phyloP scores from a whole-genome alignment of 1,140 invertebrate species.

The Archegozetes longisetosus region DNA sequence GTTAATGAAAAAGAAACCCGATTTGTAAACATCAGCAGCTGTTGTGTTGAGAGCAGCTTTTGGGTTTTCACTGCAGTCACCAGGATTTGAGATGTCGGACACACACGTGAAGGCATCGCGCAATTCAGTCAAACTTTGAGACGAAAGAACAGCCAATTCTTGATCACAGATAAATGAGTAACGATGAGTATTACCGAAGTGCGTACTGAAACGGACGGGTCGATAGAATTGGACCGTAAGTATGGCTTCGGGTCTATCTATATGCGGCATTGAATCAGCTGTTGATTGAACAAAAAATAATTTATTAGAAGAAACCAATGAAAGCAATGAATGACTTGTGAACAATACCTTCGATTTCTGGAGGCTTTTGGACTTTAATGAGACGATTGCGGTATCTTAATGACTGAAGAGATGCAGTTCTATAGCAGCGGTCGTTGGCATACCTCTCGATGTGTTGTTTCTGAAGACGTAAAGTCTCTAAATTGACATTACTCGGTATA shows the following conservation, averaged over 20 bases:
- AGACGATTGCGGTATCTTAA: background rate
- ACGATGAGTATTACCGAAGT: background rate
- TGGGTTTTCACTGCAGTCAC: slow-evolving; percentile 44
- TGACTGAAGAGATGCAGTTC: background rate
- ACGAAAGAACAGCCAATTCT: slow-evolving; percentile 42
- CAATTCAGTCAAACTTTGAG: slow-evolving; percentile 42
- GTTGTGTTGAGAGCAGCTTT: slow-evolving; percentile 26
- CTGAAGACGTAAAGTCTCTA: background rate
- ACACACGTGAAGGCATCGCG: slow-evolving; percentile 48
- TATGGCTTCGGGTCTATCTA: slow-evolving; percentile 1
- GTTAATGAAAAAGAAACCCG: slow-evolving; percentile 60
- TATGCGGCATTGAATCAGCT: background rate
- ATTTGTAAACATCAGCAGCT: slow-evolving; percentile 45
- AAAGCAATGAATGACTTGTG: background rate
- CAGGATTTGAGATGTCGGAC: slow-evolving; percentile 41
- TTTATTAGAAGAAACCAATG: background rate
- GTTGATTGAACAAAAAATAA: background rate
- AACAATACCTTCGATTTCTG: background rate
- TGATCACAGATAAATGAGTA: slow-evolving; percentile 24
- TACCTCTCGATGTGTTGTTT: background rate
- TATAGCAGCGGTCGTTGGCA: background rate
- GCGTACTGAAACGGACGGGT: background rate
- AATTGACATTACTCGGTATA: background rate
- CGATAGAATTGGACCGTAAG: slow-evolving; percentile 20
- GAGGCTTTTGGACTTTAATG: background rate